A percentile compares a stretch with the other conserved stretches of the same genome.
These are phyloP conservation scores for Drosophila helvetica DNA, from an alignment of 2,888 invertebrate genomes.

Conservation along the genomic window DNA sequence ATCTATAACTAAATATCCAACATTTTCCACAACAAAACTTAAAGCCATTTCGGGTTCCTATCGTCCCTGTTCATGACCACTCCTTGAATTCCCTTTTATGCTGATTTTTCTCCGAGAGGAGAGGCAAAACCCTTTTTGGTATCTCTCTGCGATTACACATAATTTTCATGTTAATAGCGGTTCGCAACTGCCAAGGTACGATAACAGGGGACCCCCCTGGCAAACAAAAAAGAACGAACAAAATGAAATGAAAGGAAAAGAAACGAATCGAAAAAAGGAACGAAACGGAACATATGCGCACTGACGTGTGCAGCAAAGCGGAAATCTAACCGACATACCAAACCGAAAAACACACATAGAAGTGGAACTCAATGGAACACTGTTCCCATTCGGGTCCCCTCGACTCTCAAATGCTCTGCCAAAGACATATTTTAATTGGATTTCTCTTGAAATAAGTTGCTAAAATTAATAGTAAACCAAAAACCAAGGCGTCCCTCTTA, in stretches of 20 bases:
- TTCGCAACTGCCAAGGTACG: conserved; percentile 44
- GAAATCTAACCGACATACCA: conserved; percentile 39
- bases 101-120: conserved; percentile 10
- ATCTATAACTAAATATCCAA: conserved; percentile 12
- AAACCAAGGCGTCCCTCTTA: no score
- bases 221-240: conserved; percentile 16
- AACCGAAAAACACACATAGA: conserved; percentile 14
- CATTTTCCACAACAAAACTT: conserved; percentile 1
- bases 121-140: conserved; percentile 33
- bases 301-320: conserved; percentile 42
- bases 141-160: conserved; percentile 42
- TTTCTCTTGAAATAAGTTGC: no score
- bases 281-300: conserved; percentile 36
- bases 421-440: not conserved
- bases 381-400: rapidly evolving
- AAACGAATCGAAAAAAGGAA: not conserved
- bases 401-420: conserved; percentile 8
- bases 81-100: not conserved
- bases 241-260: conserved; percentile 24
- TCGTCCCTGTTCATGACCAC: not conserved
- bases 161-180: conserved; percentile 54
- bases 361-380: conserved; percentile 18
- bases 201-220: conserved; percentile 12
- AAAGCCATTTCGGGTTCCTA: not conserved
- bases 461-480: no score